Evolutionary conservation across 30 jellyfish, hydroid and myxozoan species (phyloP), one percentile per base, ranked within the genome.

Genomic region (Aurelia sp.): DNA sequence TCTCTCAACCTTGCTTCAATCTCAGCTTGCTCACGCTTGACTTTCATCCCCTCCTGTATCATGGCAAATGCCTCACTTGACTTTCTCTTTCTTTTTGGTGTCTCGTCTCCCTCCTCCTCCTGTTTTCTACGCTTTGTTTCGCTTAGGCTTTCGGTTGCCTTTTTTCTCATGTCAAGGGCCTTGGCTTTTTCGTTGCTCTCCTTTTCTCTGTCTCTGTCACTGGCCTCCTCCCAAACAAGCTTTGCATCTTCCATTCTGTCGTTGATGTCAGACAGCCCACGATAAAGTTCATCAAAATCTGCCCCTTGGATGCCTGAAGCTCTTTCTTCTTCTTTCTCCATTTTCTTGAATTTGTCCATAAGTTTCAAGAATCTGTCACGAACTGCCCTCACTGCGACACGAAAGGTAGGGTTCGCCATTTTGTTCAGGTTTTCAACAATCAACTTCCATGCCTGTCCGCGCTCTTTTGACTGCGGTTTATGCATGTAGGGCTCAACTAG

Each of bases 371-470:
- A 88, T 74, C 87, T 70, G 55, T 79, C 92, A 66, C 89, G 41
- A 58, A 79, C 97, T 55, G 92, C 86, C 72, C 92, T 70, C 33
- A 19, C 57, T 40, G 84, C 83, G 44, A 88, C 97, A 41, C 63
- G 35, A 50, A 88, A 88, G 33, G n/a, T 61, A 69, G 88, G 92
- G 21, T 41, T 53, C 50, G 63, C 92, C 82, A 72, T 35, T 38
- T 17, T 13, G 73, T 79, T 88, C 17, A 88, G 50, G 65, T 67
- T 88, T 63, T 62, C 89, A 48, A 31, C 78, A 31, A 88, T 60
- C 24, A 20, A 5, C 62, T 65, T 71, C 97, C 92, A 88, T 62
- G 89, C 92, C 33, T 60, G 85, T 66, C 92, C 97, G 18, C 92
- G 58, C 89, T 88, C 97, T 84, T 52, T 71, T 6, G 92, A 63